These are phyloP conservation scores for Calonectris borealis DNA, from an alignment of 2,113 vertebrate species.

Conservation along the genomic window DNA sequence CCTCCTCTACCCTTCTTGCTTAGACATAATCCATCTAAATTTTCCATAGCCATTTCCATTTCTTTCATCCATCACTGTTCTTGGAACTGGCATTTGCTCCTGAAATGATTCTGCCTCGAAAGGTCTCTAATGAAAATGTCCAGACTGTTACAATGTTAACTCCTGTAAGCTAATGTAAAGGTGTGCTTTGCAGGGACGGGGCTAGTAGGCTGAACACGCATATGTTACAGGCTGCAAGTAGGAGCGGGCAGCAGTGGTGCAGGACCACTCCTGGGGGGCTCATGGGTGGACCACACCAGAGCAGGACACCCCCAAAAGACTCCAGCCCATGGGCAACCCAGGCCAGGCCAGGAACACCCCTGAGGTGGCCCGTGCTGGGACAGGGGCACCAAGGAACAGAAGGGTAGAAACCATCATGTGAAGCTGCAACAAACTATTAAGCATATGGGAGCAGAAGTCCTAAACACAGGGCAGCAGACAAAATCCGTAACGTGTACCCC, in stretches of 20 bases:
- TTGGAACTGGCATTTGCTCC: neutral
- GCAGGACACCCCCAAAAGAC: neutral
- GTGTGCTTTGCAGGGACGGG: neutral
- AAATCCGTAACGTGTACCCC: rapidly evolving
- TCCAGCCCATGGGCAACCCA: neutral
- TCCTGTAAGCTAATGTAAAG: neutral
- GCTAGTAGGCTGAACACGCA: rapidly evolving
- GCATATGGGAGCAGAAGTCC: neutral
- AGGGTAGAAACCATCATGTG: neutral
- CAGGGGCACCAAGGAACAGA: neutral
- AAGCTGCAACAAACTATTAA: neutral
- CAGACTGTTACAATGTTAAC: neutral
- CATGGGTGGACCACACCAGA: rapidly evolving
- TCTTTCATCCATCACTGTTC: neutral
- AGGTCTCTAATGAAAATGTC: neutral
- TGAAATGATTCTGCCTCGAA: neutral
- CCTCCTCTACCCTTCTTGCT: neutral
- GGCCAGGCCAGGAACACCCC: neutral
- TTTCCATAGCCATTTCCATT: neutral
- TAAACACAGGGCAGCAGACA: neutral
- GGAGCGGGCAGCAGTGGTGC: neutral
- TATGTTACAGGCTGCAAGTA: neutral
- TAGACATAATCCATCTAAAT: neutral
- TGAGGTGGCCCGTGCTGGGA: neutral
- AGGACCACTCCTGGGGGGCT: neutral